Evolutionary conservation across 2,888 invertebrate species (phyloP), one percentile per base, ranked within the genome.

Genomic region (Theretra japonica): DNA sequence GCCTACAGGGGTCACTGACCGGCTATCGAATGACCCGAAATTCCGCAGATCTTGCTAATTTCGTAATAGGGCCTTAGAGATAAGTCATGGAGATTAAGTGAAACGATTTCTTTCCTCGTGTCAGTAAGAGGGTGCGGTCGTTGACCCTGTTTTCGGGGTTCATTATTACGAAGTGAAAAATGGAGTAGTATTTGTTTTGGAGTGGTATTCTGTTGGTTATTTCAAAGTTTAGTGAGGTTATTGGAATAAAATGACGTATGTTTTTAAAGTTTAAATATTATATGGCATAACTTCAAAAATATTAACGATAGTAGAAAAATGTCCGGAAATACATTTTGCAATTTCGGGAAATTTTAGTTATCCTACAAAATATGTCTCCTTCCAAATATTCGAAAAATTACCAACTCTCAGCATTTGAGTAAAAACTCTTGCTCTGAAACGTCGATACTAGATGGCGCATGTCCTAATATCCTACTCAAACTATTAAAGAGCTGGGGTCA

Each of bases 41-140:
- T 53, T 62, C 41, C 62, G 11, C 15, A 41, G 30, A 62, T 41
- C 33, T 41, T 11, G 33, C 41, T 62, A 62, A 62, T 62, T 41
- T 41, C 41, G 41, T 2, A 21, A 21, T 15, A 21, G 33, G 25
- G 28, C 58, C 25, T 8, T 21, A 30, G 21, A 41, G 62, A 41
- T 62, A n/a, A 62, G 11, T 62, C 62, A 21, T 62, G 21, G 21
- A 33, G 41, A 41, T 62, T 62, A 33, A 62, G 62, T 33, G n/a
- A 62, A 21, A 41, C 62, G 41, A 62, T 41, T 62, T 62, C 30
- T 62, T 41, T 53, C 4, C 62, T 41, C 41, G 4, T 15, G 11
- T 41, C 62, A 8, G 21, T n/a, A 21, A n/a, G 23, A 23, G 62
- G 62, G 62, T 62, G n/a, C 62, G 62, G 33, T 41, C 62, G 41